These are phyloP conservation scores for Trichonephila clavipes DNA, from an alignment of 1,140 invertebrate genomes.

Conservation along the genomic window DNA sequence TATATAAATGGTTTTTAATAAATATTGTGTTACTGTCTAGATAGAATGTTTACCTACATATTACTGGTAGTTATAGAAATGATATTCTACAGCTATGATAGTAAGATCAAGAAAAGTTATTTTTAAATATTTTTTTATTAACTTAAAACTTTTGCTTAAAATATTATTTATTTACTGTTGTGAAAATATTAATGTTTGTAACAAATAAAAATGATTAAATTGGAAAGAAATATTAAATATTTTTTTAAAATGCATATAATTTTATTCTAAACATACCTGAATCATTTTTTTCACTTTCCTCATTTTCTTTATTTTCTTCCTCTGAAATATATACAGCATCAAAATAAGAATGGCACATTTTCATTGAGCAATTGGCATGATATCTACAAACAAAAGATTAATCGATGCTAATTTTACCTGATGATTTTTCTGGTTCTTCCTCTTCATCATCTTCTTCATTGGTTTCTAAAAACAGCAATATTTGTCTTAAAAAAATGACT, in stretches of 20 bases:
- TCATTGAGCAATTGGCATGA: neutral
- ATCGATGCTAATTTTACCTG: slow-evolving; percentile 29
- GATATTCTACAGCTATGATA: too few relatives aligned
- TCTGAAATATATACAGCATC: neutral
- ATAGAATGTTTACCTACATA: too few relatives aligned
- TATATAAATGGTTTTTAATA: too few relatives aligned
- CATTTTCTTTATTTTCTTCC: slow-evolving; percentile 69
- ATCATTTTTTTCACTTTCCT: slow-evolving; percentile 58
- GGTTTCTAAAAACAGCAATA: slow-evolving; percentile 12
- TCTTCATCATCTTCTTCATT: slow-evolving; percentile 76
- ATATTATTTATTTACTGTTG: neutral
- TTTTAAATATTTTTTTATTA: too few relatives aligned
- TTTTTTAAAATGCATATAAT: neutral
- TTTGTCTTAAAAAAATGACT: neutral
- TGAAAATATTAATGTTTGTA: neutral
- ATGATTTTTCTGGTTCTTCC: slow-evolving; percentile 72
- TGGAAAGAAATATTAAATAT: too few relatives aligned
- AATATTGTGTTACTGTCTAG: too few relatives aligned
- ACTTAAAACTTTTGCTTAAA: too few relatives aligned
- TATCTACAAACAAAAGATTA: neutral
- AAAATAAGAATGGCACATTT: neutral
- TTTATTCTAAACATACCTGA: slow-evolving; percentile 35
- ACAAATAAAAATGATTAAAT: neutral
- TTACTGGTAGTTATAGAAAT: too few relatives aligned
- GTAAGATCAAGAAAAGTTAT: too few relatives aligned